A percentile compares a stretch with the other conserved stretches of the same genome.
Conservation (phyloP, 1,140 invertebrate genomes). For the Pseudomyrmex gracilis region DNA sequence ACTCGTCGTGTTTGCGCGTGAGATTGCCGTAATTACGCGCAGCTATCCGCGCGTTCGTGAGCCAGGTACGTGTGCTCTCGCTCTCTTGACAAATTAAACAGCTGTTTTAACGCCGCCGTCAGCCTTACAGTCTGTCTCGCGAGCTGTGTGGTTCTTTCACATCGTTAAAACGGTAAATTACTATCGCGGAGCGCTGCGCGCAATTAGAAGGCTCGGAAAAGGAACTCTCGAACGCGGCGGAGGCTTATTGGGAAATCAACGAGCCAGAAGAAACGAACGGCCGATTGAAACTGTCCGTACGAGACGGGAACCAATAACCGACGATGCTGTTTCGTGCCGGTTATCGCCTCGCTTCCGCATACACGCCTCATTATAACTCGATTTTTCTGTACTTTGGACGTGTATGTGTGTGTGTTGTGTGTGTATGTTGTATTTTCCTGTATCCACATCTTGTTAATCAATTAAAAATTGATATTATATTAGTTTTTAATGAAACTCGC, state of each 20-base stretch:
- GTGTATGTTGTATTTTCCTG: too few species aligned
- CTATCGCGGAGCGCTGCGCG: slow-evolving; percentile 15
- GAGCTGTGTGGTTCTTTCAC: slow-evolving; percentile 8
- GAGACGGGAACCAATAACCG: slow-evolving; percentile 9
- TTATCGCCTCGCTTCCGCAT: background rate
- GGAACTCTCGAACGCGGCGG: slow-evolving; percentile 1
- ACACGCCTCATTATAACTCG: background rate
- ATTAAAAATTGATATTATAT: too few species aligned
- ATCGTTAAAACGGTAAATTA: slow-evolving; percentile 61
- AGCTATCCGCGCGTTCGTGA: slow-evolving; percentile 7
- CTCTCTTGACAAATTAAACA: slow-evolving; percentile 48
- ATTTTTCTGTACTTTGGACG: background rate
- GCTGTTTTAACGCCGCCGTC: slow-evolving; percentile 32
- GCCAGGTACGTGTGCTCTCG: background rate
- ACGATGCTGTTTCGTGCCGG: background rate
- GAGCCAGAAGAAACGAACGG: slow-evolving; percentile 20
- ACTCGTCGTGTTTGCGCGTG: slow-evolving; percentile 3
- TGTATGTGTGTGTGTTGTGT: too few species aligned
- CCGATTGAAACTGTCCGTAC: slow-evolving; percentile 2
- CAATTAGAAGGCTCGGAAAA: slow-evolving; percentile 43
- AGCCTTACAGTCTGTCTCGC: background rate
- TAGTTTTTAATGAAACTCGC: too few species aligned
- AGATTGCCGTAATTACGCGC: slow-evolving; percentile 29
- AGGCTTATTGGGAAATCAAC: slow-evolving; percentile 49
- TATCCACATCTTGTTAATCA: too few species aligned